Percentiles rank a stretch among this genome's conserved stretches.
Conservation (phyloP, 2,888 invertebrate genomes). For the Bruchidius siliquastri region DNA sequence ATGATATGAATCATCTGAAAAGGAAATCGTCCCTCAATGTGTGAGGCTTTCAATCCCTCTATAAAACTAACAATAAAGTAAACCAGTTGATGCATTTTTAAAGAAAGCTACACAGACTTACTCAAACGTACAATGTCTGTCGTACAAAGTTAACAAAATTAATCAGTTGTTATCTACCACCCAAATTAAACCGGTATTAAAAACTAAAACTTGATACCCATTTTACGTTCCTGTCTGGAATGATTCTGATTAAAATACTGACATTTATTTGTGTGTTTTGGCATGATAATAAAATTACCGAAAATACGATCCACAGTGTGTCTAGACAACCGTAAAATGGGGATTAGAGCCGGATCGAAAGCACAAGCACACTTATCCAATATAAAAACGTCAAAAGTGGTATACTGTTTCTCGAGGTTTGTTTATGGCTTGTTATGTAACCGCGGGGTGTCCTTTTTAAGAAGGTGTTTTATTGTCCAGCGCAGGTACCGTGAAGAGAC, state of each 20-base stretch:
- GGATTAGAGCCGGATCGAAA: neutral
- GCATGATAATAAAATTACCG: neutral
- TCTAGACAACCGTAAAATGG: neutral
- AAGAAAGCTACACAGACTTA: slow-evolving; percentile 17
- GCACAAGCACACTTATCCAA: neutral
- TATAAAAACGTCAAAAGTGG: neutral
- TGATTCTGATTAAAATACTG: neutral
- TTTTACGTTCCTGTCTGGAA: slow-evolving; percentile 7
- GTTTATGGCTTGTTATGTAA: neutral
- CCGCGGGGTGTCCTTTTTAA: neutral
- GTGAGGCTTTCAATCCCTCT: no score
- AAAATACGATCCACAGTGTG: neutral
- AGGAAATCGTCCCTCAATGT: no score
- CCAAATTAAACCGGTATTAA: neutral
- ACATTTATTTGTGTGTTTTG: neutral
- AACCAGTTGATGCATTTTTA: no score
- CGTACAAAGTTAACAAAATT: neutral
- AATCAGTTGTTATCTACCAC: neutral
- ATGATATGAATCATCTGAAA: no score
- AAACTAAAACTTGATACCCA: neutral
- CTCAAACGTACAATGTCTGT: neutral
- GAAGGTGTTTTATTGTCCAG: neutral
- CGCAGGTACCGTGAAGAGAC: neutral
- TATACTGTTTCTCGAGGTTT: neutral
- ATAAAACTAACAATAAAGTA: no score